Conservation (phyloP, 2,797 vertebrate genomes). For the Denticeps clupeoides region DNA sequence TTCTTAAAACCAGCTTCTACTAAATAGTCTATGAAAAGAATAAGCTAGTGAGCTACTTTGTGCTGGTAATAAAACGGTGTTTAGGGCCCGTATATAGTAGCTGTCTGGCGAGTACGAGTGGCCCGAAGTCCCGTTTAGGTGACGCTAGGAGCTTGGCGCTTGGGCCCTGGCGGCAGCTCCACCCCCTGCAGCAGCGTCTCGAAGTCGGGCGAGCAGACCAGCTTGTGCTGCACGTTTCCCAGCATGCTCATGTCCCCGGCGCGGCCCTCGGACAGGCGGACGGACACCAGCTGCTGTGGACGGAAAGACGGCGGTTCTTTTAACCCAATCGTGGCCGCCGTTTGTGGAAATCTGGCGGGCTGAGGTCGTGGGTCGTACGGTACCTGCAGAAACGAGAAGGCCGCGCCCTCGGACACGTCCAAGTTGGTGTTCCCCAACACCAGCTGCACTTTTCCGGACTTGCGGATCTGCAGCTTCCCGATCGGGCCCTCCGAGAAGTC, state of each 20-base stretch:
- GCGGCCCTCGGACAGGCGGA: constrained; percentile 50
- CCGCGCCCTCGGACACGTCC: constrained; percentile 60
- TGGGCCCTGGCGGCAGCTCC: constrained; percentile 10
- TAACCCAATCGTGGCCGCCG: not conserved
- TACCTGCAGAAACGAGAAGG: constrained; percentile 63
- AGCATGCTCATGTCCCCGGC: constrained; percentile 60
- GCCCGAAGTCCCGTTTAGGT: no score
- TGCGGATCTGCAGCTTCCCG: constrained; percentile 62
- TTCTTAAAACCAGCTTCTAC: no score
- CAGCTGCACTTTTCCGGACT: constrained; percentile 61
- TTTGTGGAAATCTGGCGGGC: not conserved
- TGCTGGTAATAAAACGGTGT: no score
- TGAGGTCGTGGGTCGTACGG: no score
- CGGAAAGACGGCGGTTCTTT: not conserved
- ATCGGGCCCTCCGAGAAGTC: constrained; percentile 57
- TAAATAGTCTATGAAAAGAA: no score
- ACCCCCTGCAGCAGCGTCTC: constrained; percentile 47
- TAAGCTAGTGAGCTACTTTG: no score
- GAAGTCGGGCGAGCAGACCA: constrained; percentile 63
- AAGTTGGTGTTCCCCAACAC: constrained; percentile 52
- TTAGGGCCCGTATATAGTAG: no score
- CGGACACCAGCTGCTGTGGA: constrained; percentile 58
- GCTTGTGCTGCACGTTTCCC: constrained; percentile 58
- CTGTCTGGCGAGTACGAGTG: no score
- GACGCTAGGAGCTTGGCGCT: no score